phyloP scores from a whole-genome alignment of 2,113 vertebrate species.

The Salvator merianae region DNA sequence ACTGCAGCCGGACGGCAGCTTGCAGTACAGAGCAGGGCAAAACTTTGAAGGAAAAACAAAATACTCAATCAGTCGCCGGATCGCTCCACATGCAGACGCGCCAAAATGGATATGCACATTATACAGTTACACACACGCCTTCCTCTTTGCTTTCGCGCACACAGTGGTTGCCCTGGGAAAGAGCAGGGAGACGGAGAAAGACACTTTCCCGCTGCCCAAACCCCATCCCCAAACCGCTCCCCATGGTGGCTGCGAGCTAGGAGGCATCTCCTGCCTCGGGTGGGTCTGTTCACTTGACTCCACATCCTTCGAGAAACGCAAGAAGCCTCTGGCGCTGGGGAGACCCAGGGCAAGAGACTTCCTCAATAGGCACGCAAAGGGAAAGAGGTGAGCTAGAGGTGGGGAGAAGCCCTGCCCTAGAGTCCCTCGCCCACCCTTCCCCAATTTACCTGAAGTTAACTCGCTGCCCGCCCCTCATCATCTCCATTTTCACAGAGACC shows the following conservation, averaged over 20 bases:
- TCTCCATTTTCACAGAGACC: not conserved
- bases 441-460: not conserved
- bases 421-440: not conserved
- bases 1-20: not conserved
- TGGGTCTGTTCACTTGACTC: no score
- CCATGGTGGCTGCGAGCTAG: not conserved
- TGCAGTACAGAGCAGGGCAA: slow-evolving; percentile 23
- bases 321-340: not conserved
- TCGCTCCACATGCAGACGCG: slow-evolving; percentile 12
- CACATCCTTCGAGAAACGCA: not conserved
- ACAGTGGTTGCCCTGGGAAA: not conserved
- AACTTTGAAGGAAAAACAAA: slow-evolving; percentile 38
- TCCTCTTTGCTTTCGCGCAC: not conserved
- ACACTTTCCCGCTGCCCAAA: not conserved
- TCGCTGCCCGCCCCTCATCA: not conserved
- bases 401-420: not conserved
- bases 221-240: not conserved
- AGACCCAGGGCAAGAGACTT: not conserved
- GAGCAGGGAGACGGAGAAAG: not conserved
- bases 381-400: not conserved
- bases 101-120: no score
- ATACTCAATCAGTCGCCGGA: slow-evolving; percentile 13
- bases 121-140: not conserved
- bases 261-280: not conserved
- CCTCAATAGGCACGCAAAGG: not conserved